phyloP scores from a whole-genome alignment of 2,113 vertebrate genomes.

The Pitta sordida region DNA sequence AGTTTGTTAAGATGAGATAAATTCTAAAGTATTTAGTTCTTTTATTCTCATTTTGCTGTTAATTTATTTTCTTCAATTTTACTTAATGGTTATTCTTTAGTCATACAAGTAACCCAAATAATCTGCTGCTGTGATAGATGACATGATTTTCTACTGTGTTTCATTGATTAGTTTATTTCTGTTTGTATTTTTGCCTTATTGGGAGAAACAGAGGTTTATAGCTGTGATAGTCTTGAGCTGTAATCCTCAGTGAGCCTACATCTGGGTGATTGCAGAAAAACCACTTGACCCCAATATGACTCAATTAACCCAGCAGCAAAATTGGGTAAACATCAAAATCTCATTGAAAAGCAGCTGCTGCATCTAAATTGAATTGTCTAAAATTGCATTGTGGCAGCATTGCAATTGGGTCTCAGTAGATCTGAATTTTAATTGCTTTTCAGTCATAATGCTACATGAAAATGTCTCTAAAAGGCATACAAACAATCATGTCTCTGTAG shows the following conservation, averaged over 20 bases:
- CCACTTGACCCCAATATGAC: conserved; percentile 60
- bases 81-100: not conserved
- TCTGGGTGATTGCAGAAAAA: conserved; percentile 39
- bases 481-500: not conserved
- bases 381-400: conserved; percentile 41
- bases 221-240: not conserved
- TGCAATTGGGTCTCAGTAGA: conserved; percentile 28
- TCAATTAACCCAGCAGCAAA: conserved; percentile 61
- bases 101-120: not conserved
- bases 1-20: not conserved
- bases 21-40: not conserved
- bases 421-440: conserved; percentile 48
- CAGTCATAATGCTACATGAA: conserved; percentile 13
- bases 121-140: not conserved
- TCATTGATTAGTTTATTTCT: conserved; percentile 5
- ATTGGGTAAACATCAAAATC: conserved; percentile 52
- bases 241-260: conserved; percentile 25
- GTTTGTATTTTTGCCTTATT: not conserved
- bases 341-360: conserved; percentile 56
- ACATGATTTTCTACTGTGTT: not conserved
- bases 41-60: not conserved
- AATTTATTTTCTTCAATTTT: not conserved
- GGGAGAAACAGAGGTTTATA: not conserved
- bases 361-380: conserved; percentile 52
- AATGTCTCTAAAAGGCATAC: not conserved